Evolutionary conservation across 1,140 invertebrate genomes (phyloP).

Genomic region (Drosophila azteca): DNA sequence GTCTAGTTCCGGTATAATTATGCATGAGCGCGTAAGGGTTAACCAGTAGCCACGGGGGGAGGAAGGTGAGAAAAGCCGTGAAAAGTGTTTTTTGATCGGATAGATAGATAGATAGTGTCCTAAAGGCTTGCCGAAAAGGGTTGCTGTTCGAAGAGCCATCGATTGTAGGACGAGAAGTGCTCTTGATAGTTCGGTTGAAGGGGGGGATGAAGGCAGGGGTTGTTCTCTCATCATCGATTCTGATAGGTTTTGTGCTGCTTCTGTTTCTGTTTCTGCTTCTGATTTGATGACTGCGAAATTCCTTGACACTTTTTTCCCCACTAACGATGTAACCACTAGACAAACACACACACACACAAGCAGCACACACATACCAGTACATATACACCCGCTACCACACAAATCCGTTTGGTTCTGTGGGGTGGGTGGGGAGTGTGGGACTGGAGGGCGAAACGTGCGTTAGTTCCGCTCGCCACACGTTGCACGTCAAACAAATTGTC

Average conservation of each 20-base stretch:
- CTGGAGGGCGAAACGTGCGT: conserved; percentile 52
- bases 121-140: neutral
- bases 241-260: conserved; percentile 27
- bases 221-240: conserved; percentile 27
- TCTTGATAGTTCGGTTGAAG: neutral
- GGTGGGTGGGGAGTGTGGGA: neutral
- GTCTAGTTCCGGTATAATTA: conserved; percentile 61
- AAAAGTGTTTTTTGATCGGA: conserved; percentile 19
- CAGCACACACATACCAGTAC: no score
- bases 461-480: conserved; percentile 77
- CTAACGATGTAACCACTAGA: conserved; percentile 39
- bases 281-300: conserved; percentile 24
- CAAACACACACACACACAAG: neutral
- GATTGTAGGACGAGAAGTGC: neutral
- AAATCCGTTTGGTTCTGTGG: conserved; percentile 30
- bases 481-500: conserved; percentile 78
- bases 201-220: conserved; percentile 1
- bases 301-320: conserved; percentile 38
- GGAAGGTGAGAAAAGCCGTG: neutral
- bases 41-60: conserved; percentile 15
- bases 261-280: conserved; percentile 11
- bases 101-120: conserved; percentile 17
- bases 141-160: neutral
- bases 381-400: neutral
- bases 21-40: conserved; percentile 58